Base-by-base conservation (phyloP, 2,113 vertebrate genomes). In the Narcine bancroftii region DNA sequence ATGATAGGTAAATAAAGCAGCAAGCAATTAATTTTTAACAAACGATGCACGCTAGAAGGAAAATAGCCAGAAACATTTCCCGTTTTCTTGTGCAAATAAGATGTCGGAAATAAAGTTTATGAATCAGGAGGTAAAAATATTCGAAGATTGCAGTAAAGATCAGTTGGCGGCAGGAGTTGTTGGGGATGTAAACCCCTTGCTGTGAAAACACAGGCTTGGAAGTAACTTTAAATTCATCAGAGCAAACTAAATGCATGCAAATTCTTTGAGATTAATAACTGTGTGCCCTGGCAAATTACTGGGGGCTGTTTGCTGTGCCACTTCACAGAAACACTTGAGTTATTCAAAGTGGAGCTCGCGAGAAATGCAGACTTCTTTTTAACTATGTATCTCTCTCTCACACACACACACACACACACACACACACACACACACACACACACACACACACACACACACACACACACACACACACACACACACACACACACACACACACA, bases 261-360 rank as follows among this genome's bases (percentile, higher is more conserved):
- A 81, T 45, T 53, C 77, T 81, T 53, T 29, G 7, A 26, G 26
- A 47, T 50, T 93, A 95, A 95, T 85, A 72, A 79, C 94, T 95
- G 94, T 96, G 96, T 97, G 96, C 96, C 96, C 96, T 96, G 94
- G 92, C 93, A 93, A 95, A 95, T 95, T 95, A 96, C 96, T 96
- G 96, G 96, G 96, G 98, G 98, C 95, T 97, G 97, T 97, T 98
- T 96, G 97, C 97, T 98, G 97, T 98, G 45, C 97, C 96, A 95
- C 98, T 98, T 98, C 97, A 98, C 97, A 97, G 97, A 98, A 98
- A 98, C 97, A 97, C 98, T 99, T 98, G 97, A 98, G 97, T 98
- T 98, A 98, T 98, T 98, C 97, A 97, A 99, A 99, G 98, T 97
- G 99, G 98, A 97, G 97, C 36, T 76, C 36, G 17, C 9, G 29